phyloP scores from a whole-genome alignment of 2,888 invertebrate species.

The Cybosia mesomella region DNA sequence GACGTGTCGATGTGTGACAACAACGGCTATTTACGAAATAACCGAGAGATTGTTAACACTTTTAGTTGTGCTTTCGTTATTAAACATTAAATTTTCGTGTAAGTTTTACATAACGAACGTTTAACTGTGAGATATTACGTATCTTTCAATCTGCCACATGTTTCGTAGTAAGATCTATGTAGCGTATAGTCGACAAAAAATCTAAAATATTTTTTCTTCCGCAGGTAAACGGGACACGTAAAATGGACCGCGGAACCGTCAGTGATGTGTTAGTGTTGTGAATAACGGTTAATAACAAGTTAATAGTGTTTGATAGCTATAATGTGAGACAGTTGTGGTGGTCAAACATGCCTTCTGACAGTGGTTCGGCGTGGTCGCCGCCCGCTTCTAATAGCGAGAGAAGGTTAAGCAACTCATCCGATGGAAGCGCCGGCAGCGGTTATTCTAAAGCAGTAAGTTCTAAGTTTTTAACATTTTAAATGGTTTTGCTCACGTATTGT shows the following conservation, averaged over 20 bases:
- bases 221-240: conserved; percentile 73
- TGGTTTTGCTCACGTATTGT: conserved; percentile 30
- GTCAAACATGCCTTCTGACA: conserved; percentile 82
- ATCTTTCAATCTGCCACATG: conserved; percentile 31
- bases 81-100: conserved; percentile 44
- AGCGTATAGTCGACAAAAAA: conserved; percentile 37
- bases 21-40: conserved; percentile 71
- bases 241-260: conserved; percentile 68
- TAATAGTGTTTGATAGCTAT: conserved; percentile 63
- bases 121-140: neutral
- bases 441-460: conserved; percentile 84
- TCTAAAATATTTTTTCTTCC: conserved; percentile 54
- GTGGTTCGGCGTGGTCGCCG: conserved; percentile 83
- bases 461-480: conserved; percentile 20
- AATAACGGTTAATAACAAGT: conserved; percentile 57
- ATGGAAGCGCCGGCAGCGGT: conserved; percentile 84
- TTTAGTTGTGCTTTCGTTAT: conserved; percentile 52
- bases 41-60: conserved; percentile 72
- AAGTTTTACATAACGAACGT: conserved; percentile 25
- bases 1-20: conserved; percentile 60
- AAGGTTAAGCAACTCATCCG: conserved; percentile 84
- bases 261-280: conserved; percentile 79
- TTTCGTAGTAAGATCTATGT: conserved; percentile 37
- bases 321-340: conserved; percentile 77
- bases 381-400: conserved; percentile 81